Conservation (phyloP, 2,888 invertebrate species). For the Mamestra brassicae region DNA sequence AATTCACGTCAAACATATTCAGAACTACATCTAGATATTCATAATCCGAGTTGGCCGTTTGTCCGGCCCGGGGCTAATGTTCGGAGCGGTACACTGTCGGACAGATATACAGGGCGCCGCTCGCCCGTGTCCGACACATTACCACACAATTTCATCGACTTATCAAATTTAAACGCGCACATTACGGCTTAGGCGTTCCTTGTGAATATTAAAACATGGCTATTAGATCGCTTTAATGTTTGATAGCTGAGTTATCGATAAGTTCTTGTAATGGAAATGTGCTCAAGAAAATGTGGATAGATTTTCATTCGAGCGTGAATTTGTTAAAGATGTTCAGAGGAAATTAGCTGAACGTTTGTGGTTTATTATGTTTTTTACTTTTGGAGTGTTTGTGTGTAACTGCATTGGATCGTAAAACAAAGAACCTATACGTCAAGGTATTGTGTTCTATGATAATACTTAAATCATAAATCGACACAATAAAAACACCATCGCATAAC, state of each 20-base stretch:
- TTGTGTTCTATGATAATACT: conserved; percentile 15
- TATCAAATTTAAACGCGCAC: conserved; percentile 79
- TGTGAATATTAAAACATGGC: conserved; percentile 61
- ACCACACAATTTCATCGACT: conserved; percentile 86
- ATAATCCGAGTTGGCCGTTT: conserved; percentile 52
- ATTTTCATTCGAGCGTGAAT: conserved; percentile 26
- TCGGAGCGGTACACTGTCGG: conserved; percentile 69
- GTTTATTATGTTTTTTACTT: neutral
- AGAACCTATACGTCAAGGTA: neutral
- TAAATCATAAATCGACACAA: conserved; percentile 34
- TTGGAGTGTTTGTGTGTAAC: neutral
- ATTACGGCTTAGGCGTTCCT: conserved; percentile 63
- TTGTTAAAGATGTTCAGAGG: neutral
- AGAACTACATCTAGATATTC: conserved; percentile 51
- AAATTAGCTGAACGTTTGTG: neutral
- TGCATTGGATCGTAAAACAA: neutral
- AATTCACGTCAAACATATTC: conserved; percentile 54
- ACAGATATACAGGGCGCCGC: conserved; percentile 73
- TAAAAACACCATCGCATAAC: conserved; percentile 20
- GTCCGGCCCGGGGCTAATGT: conserved; percentile 68
- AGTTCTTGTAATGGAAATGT: conserved; percentile 35
- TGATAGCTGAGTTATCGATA: conserved; percentile 30
- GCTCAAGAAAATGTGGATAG: conserved; percentile 5
- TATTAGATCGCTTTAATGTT: conserved; percentile 54
- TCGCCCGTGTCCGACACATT: conserved; percentile 82